Evolutionary conservation across 2,113 vertebrate species (phyloP).

Genomic region (Oncorhynchus masou): DNA sequence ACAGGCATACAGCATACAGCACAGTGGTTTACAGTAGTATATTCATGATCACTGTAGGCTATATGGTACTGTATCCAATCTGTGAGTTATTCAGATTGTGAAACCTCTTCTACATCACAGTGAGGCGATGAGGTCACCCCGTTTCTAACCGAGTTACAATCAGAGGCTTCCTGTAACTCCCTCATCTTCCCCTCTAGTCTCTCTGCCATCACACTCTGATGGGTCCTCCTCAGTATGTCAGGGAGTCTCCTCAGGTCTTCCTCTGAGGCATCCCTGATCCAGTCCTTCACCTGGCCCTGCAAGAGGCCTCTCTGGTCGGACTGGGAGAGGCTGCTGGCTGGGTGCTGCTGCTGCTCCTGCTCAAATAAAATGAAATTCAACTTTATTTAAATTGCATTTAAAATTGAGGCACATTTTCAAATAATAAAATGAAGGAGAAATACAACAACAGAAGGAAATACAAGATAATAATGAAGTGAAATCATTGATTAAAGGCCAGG

Average conservation of each 20-base stretch:
- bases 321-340: not conserved
- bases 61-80: not conserved
- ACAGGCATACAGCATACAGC: not conserved
- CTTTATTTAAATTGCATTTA: too few relatives aligned
- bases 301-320: constrained; percentile 16
- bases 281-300: constrained; percentile 20
- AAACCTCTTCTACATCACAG: not conserved
- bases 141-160: not conserved
- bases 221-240: constrained; percentile 13
- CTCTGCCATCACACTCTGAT: not conserved
- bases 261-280: constrained; percentile 15
- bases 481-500: too few relatives aligned
- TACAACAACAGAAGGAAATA: too few relatives aligned
- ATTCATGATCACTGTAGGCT: not conserved
- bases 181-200: constrained; percentile 37
- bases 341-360: too few relatives aligned
- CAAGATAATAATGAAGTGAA: too few relatives aligned
- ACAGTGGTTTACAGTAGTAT: not conserved
- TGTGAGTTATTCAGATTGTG: not conserved
- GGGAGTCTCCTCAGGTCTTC: constrained; percentile 43
- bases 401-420: too few relatives aligned
- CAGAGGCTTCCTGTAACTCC: constrained; percentile 25
- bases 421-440: too few relatives aligned
- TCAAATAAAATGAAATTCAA: too few relatives aligned
- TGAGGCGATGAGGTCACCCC: not conserved